Conservation (phyloP, 2,888 invertebrate genomes). For the Agrochola macilenta region DNA sequence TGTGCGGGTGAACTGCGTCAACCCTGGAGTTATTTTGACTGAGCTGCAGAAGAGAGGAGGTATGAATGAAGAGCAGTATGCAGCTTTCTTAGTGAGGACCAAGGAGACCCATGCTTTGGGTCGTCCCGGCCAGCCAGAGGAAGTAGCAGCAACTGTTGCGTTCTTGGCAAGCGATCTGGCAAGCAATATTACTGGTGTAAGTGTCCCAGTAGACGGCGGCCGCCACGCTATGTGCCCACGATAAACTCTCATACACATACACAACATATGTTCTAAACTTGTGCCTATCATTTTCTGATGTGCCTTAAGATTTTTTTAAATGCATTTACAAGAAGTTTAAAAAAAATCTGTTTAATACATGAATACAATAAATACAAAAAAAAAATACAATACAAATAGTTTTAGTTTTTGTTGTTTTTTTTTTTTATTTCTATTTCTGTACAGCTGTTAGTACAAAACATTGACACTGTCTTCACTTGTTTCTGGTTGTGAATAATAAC, state of each 20-base stretch:
- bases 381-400: too few species aligned
- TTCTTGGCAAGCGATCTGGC: constrained; percentile 97
- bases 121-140: constrained; percentile 95
- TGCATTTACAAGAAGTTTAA: constrained; percentile 48
- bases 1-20: constrained; percentile 97
- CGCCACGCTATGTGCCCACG: constrained; percentile 98
- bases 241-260: constrained; percentile 77
- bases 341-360: too few species aligned
- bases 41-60: constrained; percentile 97
- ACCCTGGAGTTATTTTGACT: constrained; percentile 97
- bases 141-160: constrained; percentile 97
- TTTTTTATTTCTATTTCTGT: too few species aligned
- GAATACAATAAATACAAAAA: too few species aligned
- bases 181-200: constrained; percentile 97
- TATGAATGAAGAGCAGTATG: constrained; percentile 95
- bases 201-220: constrained; percentile 98
- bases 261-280: background rate
- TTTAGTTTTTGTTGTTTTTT: too few species aligned
- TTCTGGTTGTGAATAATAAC: too few species aligned
- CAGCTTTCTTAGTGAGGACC: constrained; percentile 95
- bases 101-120: constrained; percentile 98
- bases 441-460: too few species aligned
- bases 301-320: constrained; percentile 32
- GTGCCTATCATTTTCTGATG: background rate
- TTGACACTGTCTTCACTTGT: too few species aligned